phyloP scores from a whole-genome alignment of 2,113 vertebrate genomes.

The Notechis scutatus region DNA sequence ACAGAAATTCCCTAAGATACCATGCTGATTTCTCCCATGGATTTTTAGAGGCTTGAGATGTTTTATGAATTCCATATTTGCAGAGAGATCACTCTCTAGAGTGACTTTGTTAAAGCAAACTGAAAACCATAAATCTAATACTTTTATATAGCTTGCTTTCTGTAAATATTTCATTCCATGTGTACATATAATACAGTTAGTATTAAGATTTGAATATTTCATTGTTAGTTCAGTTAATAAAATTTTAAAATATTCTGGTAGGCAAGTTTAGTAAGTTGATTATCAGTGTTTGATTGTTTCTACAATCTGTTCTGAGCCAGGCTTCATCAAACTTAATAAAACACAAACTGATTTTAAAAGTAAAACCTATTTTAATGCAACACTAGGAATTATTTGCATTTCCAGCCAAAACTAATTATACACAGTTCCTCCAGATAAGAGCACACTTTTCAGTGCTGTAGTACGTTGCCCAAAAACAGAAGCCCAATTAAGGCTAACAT shows the following conservation, averaged over 20 bases:
- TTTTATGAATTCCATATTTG: slow-evolving; percentile 32
- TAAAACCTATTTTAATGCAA: too few species aligned
- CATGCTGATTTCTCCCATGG: slow-evolving; percentile 4
- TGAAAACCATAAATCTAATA: slow-evolving; percentile 18
- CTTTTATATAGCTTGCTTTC: slow-evolving; percentile 28
- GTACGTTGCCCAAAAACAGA: too few species aligned
- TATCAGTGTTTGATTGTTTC: slow-evolving; percentile 56
- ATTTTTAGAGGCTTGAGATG: slow-evolving; percentile 9
- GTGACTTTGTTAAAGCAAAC: slow-evolving; percentile 16
- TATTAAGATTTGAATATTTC: slow-evolving; percentile 42
- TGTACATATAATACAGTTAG: neutral
- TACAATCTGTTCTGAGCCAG: slow-evolving; percentile 29
- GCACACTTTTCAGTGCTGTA: too few species aligned
- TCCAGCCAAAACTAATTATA: too few species aligned
- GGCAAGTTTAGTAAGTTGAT: slow-evolving; percentile 52
- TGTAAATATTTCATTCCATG: slow-evolving; percentile 33
- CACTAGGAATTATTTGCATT: too few species aligned
- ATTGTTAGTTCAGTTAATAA: slow-evolving; percentile 59
- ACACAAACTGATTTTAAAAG: too few species aligned
- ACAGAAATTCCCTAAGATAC: neutral
- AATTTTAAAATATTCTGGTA: slow-evolving; percentile 61
- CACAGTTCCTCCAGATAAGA: too few species aligned
- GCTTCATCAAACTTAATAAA: too few species aligned
- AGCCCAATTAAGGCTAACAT: too few species aligned
- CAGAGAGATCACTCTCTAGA: neutral